A percentile compares a stretch with the other conserved stretches of the same genome.
Conservation (phyloP, 1,140 invertebrate genomes). For the Ceratosolen solmsi region DNA sequence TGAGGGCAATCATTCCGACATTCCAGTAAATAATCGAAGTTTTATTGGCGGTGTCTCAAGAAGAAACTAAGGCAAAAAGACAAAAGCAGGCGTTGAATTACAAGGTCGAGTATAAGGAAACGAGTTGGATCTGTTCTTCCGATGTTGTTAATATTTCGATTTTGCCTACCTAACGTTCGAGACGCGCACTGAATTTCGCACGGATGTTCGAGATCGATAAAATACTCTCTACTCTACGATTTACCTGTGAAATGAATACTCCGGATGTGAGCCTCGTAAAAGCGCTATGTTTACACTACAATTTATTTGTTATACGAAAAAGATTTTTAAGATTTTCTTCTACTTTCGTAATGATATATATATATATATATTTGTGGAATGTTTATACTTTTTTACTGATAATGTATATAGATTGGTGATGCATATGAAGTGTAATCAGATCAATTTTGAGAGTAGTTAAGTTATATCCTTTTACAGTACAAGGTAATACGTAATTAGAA, state of each 20-base stretch:
- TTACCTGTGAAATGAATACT: not conserved
- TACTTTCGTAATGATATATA: too few species aligned
- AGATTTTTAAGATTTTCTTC: too few species aligned
- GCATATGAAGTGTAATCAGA: too few species aligned
- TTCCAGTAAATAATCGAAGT: not conserved
- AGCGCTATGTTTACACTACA: not conserved
- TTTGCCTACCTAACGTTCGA: slow-evolving; percentile 28
- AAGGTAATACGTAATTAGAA: too few species aligned
- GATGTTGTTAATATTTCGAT: slow-evolving; percentile 59
- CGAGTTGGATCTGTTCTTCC: slow-evolving; percentile 38
- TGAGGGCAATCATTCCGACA: too few species aligned
- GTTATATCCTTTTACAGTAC: too few species aligned
- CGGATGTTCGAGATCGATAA: not conserved
- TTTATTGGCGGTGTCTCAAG: not conserved
- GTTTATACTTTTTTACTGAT: too few species aligned
- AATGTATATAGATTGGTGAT: too few species aligned
- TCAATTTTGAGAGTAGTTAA: too few species aligned
- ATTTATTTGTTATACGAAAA: too few species aligned
- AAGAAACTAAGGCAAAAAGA: too few species aligned
- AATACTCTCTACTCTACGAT: not conserved
- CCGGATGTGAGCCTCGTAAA: not conserved
- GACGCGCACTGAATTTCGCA: slow-evolving; percentile 11
- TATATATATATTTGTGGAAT: too few species aligned
- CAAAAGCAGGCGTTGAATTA: not conserved
- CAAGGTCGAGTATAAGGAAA: not conserved